Conservation (phyloP, 2,888 invertebrate genomes). For the Subacronicta megacephala region DNA sequence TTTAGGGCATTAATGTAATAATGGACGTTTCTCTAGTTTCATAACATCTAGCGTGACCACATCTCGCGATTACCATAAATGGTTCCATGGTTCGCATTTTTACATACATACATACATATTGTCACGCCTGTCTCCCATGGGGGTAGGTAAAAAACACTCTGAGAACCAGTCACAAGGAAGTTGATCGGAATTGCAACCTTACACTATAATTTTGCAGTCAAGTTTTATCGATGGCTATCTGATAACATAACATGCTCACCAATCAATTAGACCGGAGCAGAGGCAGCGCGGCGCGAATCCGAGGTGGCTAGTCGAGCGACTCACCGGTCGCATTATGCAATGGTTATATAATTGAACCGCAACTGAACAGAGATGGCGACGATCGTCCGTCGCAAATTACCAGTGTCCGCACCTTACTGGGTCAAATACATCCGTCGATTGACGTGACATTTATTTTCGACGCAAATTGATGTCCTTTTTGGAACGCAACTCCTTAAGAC, state of each 20-base stretch:
- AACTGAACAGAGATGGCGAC: conserved; percentile 51
- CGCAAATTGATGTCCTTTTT: conserved; percentile 50
- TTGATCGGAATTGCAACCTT: conserved; percentile 30
- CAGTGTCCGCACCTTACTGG: conserved; percentile 67
- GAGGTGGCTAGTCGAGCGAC: conserved; percentile 64
- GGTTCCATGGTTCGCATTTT: conserved; percentile 6
- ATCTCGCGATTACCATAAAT: neutral
- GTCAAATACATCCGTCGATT: conserved; percentile 66
- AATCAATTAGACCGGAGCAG: conserved; percentile 44
- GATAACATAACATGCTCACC: conserved; percentile 37
- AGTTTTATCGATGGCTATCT: conserved; percentile 37
- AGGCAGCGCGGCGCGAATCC: conserved; percentile 34
- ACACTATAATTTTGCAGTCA: conserved; percentile 33
- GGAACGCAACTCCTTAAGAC: conserved; percentile 35
- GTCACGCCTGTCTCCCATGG: no score
- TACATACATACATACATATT: no score
- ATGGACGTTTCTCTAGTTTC: neutral
- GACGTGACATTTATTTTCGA: conserved; percentile 61
- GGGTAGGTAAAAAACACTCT: conserved; percentile 28
- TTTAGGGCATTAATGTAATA: neutral
- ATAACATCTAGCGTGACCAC: conserved; percentile 11
- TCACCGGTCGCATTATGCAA: conserved; percentile 71
- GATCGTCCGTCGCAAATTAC: conserved; percentile 72
- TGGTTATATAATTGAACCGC: conserved; percentile 69
- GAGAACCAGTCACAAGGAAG: conserved; percentile 21